Conservation (phyloP, 1,140 invertebrate genomes). For the Archegozetes longisetosus region DNA sequence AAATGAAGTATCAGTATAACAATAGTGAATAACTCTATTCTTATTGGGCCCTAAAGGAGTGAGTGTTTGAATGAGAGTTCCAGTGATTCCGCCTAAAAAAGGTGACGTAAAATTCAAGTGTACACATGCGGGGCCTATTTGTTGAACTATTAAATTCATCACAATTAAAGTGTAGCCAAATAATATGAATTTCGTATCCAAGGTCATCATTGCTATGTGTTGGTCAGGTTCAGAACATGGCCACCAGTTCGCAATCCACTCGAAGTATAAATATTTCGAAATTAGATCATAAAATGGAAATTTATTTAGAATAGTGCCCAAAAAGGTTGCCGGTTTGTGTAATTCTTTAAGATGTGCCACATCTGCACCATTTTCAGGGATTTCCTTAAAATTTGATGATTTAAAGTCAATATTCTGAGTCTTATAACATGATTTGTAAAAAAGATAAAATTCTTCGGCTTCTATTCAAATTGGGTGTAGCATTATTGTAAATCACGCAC, state of each 20-base stretch:
- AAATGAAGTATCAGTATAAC: constrained; percentile 41
- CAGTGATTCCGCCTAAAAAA: constrained; percentile 29
- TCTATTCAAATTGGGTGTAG: too few species aligned
- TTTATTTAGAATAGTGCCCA: constrained; percentile 32
- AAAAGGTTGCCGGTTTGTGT: constrained; percentile 44
- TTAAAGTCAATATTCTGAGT: too few species aligned
- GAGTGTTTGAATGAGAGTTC: constrained; percentile 56
- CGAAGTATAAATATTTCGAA: background rate
- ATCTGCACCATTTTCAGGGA: constrained; percentile 66
- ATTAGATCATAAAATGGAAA: background rate
- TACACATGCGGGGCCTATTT: constrained; percentile 37
- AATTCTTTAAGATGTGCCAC: constrained; percentile 57
- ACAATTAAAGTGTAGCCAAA: constrained; percentile 4
- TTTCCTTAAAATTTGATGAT: constrained; percentile 18
- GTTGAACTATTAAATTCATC: constrained; percentile 15
- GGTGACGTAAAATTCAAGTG: constrained; percentile 37
- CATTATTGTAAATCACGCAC: too few species aligned
- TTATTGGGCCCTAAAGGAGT: constrained; percentile 59
- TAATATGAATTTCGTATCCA: background rate
- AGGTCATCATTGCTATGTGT: constrained; percentile 1
- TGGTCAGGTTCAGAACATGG: background rate
- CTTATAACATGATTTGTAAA: too few species aligned
- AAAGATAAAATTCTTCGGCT: too few species aligned
- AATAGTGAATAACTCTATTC: constrained; percentile 56
- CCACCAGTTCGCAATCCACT: background rate